These are phyloP conservation scores for Drosophila hawaiiensis DNA, from an alignment of 2,888 invertebrate genomes.

Conservation along the genomic window DNA sequence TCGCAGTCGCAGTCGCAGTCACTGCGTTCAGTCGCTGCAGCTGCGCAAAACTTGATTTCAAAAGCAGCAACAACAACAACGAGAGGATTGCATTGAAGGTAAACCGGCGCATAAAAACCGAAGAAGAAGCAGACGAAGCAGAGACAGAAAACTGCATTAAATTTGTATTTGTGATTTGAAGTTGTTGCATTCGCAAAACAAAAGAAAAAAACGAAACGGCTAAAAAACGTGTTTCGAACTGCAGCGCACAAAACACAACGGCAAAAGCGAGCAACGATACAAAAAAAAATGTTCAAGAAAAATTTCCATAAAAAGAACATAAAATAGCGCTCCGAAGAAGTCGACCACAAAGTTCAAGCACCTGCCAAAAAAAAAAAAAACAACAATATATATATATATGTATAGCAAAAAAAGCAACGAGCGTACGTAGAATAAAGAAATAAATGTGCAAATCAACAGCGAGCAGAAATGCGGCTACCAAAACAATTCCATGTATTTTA, in stretches of 20 bases:
- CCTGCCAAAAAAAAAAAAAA: slow-evolving; percentile 70
- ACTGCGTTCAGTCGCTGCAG: slow-evolving; percentile 49
- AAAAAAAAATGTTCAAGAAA: slow-evolving; percentile 17
- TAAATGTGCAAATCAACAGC: slow-evolving; percentile 50
- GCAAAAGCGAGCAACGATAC: slow-evolving; percentile 14
- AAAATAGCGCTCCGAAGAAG: slow-evolving; percentile 37
- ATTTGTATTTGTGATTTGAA: slow-evolving; percentile 55
- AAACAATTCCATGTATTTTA: slow-evolving; percentile 72
- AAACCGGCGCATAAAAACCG: slow-evolving; percentile 74
- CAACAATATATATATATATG: slow-evolving; percentile 19
- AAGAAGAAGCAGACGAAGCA: slow-evolving; percentile 19
- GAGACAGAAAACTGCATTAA: slow-evolving; percentile 66
- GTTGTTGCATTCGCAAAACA: slow-evolving; percentile 60
- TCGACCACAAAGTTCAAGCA: slow-evolving; percentile 73
- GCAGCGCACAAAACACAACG: slow-evolving; percentile 11
- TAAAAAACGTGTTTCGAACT: slow-evolving; percentile 68
- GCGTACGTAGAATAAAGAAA: slow-evolving; percentile 50
- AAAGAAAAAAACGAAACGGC: slow-evolving; percentile 14
- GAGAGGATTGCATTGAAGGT: slow-evolving; percentile 69
- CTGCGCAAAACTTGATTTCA: slow-evolving; percentile 72
- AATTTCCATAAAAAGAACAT: slow-evolving; percentile 70
- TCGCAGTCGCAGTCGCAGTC: slow-evolving; percentile 48
- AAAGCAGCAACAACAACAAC: slow-evolving; percentile 39
- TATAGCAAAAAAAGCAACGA: slow-evolving; percentile 10
- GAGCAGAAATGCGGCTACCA: slow-evolving; percentile 55